Percentiles rank a stretch among this genome's conserved stretches.
phyloP scores from a whole-genome alignment of 2,797 vertebrate genomes.

The Gobio occitaniae region DNA sequence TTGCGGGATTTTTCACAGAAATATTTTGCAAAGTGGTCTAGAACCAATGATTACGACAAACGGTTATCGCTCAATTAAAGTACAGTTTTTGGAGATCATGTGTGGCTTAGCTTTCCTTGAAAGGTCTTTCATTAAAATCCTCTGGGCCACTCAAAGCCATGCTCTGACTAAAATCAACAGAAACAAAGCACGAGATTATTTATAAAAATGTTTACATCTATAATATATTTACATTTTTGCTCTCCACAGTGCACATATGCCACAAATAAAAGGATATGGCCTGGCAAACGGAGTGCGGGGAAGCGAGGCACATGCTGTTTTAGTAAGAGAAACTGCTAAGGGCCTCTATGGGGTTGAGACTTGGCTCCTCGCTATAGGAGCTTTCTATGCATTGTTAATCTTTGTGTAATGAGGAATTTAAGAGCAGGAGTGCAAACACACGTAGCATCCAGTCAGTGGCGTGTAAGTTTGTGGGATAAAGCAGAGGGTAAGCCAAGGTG shows the following conservation, averaged over 20 bases:
- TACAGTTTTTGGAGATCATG: neutral
- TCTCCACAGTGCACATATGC: conserved; percentile 41
- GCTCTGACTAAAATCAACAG: neutral
- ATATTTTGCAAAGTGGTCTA: conserved; percentile 39
- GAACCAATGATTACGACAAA: conserved; percentile 26
- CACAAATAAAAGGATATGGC: conserved; percentile 39
- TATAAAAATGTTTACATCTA: conserved; percentile 31
- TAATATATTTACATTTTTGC: conserved; percentile 31
- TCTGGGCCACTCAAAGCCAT: neutral
- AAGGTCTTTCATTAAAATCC: conserved; percentile 18
- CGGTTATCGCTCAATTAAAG: conserved; percentile 26
- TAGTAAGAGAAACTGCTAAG: conserved; percentile 40
- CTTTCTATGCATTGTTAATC: conserved; percentile 61
- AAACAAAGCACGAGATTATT: neutral
- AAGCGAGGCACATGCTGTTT: conserved; percentile 38
- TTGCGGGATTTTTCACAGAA: conserved; percentile 44
- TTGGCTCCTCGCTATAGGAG: conserved; percentile 49
- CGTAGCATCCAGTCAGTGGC: conserved; percentile 37
- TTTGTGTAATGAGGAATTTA: conserved; percentile 62
- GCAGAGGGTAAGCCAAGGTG: conserved; percentile 44
- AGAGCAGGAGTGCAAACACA: conserved; percentile 59
- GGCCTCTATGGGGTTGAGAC: conserved; percentile 37
- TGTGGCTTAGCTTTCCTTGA: conserved; percentile 4
- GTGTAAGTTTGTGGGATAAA: conserved; percentile 31
- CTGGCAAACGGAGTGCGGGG: neutral